Base-by-base conservation (phyloP, 1,140 invertebrate genomes). In the Dinothrombium tinctorium region DNA sequence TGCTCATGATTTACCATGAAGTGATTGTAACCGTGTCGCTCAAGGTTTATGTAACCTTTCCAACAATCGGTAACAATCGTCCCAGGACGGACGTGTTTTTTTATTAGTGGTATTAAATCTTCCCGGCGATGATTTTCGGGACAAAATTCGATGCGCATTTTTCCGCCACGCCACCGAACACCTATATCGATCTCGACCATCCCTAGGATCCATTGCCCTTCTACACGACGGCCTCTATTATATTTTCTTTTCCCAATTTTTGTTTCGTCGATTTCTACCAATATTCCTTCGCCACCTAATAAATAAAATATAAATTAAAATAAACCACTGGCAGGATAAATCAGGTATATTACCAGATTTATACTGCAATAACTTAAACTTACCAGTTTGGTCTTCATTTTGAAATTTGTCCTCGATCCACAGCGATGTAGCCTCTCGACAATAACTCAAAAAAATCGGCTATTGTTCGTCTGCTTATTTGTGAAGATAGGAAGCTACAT, bases 221-320 rank as follows among this genome's bases (percentile, higher is more conserved):
- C 40, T 8, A 47, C 33, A 11, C 31, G 12, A 21, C 47, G 37
- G 15, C 42, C 43, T 26, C 40, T 39, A 29, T 46, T 43, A 21
- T 47, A 43, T 39, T 47, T 46, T 38, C 43, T 22, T 43, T 37
- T 47, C 1, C 43, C 48, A 21, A 49, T 28, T 32, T 40, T 42
- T 2, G 37, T 15, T 33, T 47, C 46, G 21, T 49, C 48, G 4
- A 49, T 38, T 21, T 46, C 42, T 11, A 44, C 42, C 9, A 40
- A 19, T 6, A 21, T 15, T 5, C 43, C 37, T 22, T 11, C 12
- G 11, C 45, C 44, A 6, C 42, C 44, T n/a, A n/a, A n/a, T n/a
- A n/a, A n/a, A n/a, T n/a, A n/a, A n/a, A n/a, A n/a, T n/a, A n/a
- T n/a, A n/a, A n/a, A n/a, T n/a, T n/a, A n/a, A n/a, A n/a, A n/a